Conservation (phyloP, 2,888 invertebrate genomes). For the Lumbricus terrestris region DNA sequence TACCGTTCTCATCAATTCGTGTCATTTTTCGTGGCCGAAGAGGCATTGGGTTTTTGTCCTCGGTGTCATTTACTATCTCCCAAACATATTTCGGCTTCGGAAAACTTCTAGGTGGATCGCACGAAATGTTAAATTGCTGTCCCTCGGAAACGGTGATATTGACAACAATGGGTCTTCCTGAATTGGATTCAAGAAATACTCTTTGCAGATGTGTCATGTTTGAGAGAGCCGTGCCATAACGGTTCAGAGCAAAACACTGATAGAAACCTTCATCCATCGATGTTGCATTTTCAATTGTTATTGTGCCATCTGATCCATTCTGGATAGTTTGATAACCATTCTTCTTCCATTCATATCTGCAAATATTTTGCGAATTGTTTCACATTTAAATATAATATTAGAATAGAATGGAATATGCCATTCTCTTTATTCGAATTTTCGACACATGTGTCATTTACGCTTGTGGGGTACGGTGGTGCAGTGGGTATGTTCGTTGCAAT, state of each 20-base stretch:
- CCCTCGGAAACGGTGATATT: background rate
- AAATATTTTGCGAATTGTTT: no score
- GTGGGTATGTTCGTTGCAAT: no score
- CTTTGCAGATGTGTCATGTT: background rate
- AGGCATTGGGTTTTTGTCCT: background rate
- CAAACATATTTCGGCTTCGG: background rate
- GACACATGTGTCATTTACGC: no score
- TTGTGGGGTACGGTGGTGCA: no score
- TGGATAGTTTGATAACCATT: background rate
- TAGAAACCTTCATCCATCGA: background rate
- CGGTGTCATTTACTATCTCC: background rate
- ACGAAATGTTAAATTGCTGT: no score
- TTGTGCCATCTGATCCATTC: background rate
- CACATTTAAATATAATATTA: no score
- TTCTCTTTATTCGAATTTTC: no score
- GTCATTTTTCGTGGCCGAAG: background rate
- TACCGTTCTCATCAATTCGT: background rate
- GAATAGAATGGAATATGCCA: no score
- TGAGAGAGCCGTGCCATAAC: background rate
- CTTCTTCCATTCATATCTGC: constrained; percentile 4
- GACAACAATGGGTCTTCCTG: background rate
- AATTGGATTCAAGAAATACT: background rate
- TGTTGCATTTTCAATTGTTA: background rate
- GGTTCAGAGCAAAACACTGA: background rate
- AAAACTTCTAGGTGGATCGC: background rate